Evolutionary conservation across 2,888 invertebrate genomes (phyloP), one percentile per base, ranked within the genome.

Genomic region (Scaptomyza cyrtandrae): DNA sequence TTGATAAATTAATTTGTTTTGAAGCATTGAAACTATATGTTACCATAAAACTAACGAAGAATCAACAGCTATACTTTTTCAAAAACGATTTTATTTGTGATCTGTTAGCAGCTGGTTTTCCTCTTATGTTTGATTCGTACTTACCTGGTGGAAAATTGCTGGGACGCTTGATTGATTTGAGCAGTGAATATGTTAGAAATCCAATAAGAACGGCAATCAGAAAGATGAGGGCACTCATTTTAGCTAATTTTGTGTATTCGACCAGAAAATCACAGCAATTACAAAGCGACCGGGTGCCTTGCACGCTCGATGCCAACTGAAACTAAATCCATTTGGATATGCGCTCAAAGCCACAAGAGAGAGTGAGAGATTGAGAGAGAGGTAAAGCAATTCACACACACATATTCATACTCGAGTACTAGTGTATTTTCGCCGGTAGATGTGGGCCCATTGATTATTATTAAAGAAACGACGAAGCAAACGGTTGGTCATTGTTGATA

Each of bases 71-170:
- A 13, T 6, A 37, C 6, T 2, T 37, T 37, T 37, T 2, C n/a
- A 37, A 37, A 37, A 37, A 6, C 35, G 13, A 13, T 35, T 35
- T 35, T 6, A 13, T 29, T 29, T 9, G 3, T 27, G 16, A 13
- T n/a, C 16, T 6, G 6, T 50, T 11, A 48, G 14, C 13, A 16
- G 14, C 5, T 31, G 7, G 2, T 24, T 13, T 33, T 33, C n/a
- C 19, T 35, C 10, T 13, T 19, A n/a, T 39, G 4, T n/a, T 29
- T 3, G n/a, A 35, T 53, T 39, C 10, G 11, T 39, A 43, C 87
- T 87, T 48, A 91, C 91, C 91, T 74, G 91, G 91, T 31, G 91
- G 91, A 79, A 89, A 91, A 61, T 91, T 90, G 43, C 66, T 67
- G 0, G 91, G 91, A 7, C 90, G 78, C 49, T 76, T 78, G 14